A percentile compares a stretch with the other conserved stretches of the same genome.
Evolutionary conservation across 2,888 invertebrate genomes (phyloP).

Genomic region (Scotopteryx bipunctaria): DNA sequence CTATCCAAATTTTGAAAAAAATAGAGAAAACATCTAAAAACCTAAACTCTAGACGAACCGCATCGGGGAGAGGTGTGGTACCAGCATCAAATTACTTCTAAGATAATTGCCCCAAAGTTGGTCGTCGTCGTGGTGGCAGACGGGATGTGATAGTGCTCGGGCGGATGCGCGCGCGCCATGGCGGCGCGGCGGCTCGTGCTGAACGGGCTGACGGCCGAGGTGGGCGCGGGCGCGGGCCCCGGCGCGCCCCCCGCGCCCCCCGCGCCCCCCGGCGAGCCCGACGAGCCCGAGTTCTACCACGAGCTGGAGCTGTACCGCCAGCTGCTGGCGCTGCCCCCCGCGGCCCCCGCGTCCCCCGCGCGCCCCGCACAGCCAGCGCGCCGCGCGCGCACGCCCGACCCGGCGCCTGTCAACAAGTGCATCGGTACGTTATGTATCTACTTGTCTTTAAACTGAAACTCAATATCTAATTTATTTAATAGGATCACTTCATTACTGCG

Average conservation of each 20-base stretch:
- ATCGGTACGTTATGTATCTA: slow-evolving; percentile 27
- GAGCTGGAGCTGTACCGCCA: slow-evolving; percentile 69
- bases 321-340: slow-evolving; percentile 57
- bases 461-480: too few species aligned
- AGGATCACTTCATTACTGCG: too few species aligned
- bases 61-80: too few species aligned
- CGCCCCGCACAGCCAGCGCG: slow-evolving; percentile 25
- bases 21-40: too few species aligned
- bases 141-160: not conserved
- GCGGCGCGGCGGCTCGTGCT: slow-evolving; percentile 67
- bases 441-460: too few species aligned
- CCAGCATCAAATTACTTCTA: too few species aligned
- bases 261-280: slow-evolving; percentile 38
- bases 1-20: too few species aligned
- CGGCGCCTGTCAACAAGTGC: slow-evolving; percentile 29
- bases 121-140: not conserved
- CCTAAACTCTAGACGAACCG: too few species aligned
- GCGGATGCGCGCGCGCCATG: slow-evolving; percentile 33
- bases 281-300: slow-evolving; percentile 64
- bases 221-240: slow-evolving; percentile 43
- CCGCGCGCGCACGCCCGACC: slow-evolving; percentile 44
- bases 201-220: slow-evolving; percentile 75
- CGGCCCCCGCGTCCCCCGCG: slow-evolving; percentile 10
- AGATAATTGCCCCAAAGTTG: not conserved
- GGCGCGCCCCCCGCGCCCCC: too few species aligned